phyloP scores from a whole-genome alignment of 1,140 invertebrate species.

The Littorina saxatilis region DNA sequence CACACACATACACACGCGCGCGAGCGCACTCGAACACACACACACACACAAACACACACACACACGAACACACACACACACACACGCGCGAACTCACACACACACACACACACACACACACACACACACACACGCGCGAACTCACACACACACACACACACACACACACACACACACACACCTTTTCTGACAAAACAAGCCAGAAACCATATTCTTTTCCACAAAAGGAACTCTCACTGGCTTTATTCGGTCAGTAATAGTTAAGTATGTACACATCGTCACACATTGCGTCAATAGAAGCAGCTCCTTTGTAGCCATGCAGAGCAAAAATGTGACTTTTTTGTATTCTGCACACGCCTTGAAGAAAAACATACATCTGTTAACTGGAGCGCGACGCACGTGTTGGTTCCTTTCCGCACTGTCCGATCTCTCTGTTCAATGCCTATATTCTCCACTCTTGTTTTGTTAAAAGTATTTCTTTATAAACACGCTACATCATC shows the following conservation, averaged over 20 bases:
- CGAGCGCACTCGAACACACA: no score
- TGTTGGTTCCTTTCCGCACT: not conserved
- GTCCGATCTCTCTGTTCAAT: not conserved
- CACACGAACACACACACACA: not conserved
- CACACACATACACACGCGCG: no score
- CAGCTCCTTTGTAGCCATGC: not conserved
- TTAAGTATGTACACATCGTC: not conserved
- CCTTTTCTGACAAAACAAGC: not conserved
- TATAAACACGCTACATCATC: no score
- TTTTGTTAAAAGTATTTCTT: no score
- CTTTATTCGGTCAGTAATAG: conserved; percentile 8
- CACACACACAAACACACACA: no score
- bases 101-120: not conserved
- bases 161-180: conserved; percentile 10
- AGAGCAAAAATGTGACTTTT: not conserved
- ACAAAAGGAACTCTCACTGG: not conserved
- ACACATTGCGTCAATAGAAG: not conserved
- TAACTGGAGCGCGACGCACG: not conserved
- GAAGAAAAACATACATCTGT: not conserved
- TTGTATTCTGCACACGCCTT: not conserved
- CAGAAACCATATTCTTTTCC: not conserved
- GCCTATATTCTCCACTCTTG: no score
- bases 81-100: not conserved
- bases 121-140: not conserved
- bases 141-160: conserved; percentile 11